Percentiles rank a stretch among this genome's conserved stretches.
Evolutionary conservation across 2,888 invertebrate genomes (phyloP).

Genomic region (Tachystola acroxantha): DNA sequence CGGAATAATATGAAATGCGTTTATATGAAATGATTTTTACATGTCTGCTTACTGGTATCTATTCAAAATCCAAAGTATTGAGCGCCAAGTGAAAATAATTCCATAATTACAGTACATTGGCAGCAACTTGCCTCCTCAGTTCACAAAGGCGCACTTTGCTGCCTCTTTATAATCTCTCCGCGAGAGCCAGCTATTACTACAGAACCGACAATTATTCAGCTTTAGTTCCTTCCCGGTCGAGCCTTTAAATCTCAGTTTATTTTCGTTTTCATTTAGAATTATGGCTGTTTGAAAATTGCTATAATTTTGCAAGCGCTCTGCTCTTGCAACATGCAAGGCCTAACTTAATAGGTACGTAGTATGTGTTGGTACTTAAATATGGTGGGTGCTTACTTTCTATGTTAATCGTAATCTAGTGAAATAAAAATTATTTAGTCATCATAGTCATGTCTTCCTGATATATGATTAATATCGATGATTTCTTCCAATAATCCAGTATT

Average conservation of each 20-base stretch:
- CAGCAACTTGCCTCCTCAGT: slow-evolving; percentile 11
- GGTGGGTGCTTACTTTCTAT: too few species aligned
- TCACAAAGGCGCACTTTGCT: slow-evolving; percentile 18
- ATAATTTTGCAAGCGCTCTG: slow-evolving; percentile 31
- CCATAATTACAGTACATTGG: neutral
- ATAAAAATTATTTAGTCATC: too few species aligned
- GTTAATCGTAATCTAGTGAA: too few species aligned
- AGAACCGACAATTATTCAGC: slow-evolving; percentile 41
- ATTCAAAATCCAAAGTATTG: too few species aligned
- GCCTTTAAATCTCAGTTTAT: slow-evolving; percentile 33
- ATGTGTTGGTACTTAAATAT: too few species aligned
- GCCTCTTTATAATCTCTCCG: slow-evolving; percentile 35
- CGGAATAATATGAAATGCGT: too few species aligned
- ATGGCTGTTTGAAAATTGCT: slow-evolving; percentile 39
- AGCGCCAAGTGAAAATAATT: neutral
- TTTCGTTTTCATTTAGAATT: slow-evolving; percentile 41
- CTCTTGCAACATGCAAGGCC: slow-evolving; percentile 26
- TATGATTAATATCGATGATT: too few species aligned
- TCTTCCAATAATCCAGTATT: too few species aligned
- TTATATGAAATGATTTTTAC: too few species aligned
- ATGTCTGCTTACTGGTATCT: too few species aligned
- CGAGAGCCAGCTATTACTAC: slow-evolving; percentile 39
- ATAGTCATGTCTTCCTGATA: too few species aligned
- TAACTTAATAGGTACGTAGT: too few species aligned
- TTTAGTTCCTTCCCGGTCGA: slow-evolving; percentile 31